A percentile compares a stretch with the other conserved stretches of the same genome.
These are phyloP conservation scores for Nannoperca obscura DNA, from an alignment of 2,797 vertebrate genomes.

Conservation along the genomic window DNA sequence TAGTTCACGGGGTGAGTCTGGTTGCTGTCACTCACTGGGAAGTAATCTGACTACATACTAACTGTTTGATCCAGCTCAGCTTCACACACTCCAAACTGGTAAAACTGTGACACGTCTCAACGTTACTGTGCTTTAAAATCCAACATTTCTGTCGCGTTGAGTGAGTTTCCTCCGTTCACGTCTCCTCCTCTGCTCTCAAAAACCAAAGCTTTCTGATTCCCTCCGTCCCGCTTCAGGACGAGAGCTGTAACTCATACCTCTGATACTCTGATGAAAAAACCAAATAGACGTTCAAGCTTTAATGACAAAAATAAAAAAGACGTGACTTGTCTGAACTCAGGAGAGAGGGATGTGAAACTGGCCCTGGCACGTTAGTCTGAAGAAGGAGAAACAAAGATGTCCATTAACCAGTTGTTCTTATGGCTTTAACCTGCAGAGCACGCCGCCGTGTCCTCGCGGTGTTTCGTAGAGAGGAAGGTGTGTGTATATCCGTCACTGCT, in stretches of 20 bases:
- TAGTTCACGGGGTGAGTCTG: background rate
- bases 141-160: background rate
- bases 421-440: constrained; percentile 65
- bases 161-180: constrained; percentile 46
- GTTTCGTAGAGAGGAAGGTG: constrained; percentile 42
- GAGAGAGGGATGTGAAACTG: constrained; percentile 69
- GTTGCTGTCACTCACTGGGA: background rate
- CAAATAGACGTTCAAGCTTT: constrained; percentile 85
- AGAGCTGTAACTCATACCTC: constrained; percentile 78
- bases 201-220: constrained; percentile 54
- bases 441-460: constrained; percentile 25
- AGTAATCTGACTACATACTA: background rate
- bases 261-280: constrained; percentile 82
- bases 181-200: constrained; percentile 56
- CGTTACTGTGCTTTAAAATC: background rate
- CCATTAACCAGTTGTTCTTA: constrained; percentile 49
- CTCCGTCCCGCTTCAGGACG: constrained; percentile 44
- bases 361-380: constrained; percentile 47
- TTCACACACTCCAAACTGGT: constrained; percentile 14
- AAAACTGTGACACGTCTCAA: background rate
- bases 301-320: constrained; percentile 59
- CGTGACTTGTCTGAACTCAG: constrained; percentile 77
- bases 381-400: constrained; percentile 47
- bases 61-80: background rate
- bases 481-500: constrained; percentile 55